Conservation (phyloP, 2,797 vertebrate genomes). For the Melanotaenia trifasciata region DNA sequence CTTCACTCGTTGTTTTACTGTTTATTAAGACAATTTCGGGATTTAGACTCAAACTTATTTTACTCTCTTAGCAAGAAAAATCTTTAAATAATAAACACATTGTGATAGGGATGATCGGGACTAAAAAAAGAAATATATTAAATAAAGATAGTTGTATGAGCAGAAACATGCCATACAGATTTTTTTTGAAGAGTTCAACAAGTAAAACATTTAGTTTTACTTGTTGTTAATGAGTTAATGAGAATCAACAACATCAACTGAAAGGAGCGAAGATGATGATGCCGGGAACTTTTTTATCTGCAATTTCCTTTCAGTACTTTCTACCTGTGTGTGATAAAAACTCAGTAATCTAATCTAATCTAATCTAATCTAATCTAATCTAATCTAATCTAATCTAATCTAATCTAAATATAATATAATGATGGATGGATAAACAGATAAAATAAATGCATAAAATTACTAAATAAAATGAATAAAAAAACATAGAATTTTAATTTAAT, state of each 20-base stretch:
- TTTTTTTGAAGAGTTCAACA: no score
- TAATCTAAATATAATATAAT: no score
- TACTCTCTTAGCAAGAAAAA: conserved; percentile 2
- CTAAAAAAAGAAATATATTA: background rate
- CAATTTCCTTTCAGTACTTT: background rate
- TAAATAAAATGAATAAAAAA: background rate
- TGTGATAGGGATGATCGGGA: background rate
- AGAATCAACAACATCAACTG: no score
- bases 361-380: no score
- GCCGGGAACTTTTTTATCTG: background rate
- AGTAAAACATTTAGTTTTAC: no score
- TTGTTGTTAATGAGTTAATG: no score
- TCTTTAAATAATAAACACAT: background rate
- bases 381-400: no score
- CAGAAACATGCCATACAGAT: background rate
- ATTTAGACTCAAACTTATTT: conserved; percentile 21
- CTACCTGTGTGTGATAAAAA: background rate
- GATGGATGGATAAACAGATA: no score
- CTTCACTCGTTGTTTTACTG: background rate
- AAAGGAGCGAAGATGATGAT: no score
- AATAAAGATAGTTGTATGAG: background rate
- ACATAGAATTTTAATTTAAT: no score
- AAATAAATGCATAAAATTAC: no score
- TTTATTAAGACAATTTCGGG: conserved; percentile 32
- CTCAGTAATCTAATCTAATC: background rate